A percentile compares a stretch with the other conserved stretches of the same genome.
These are phyloP conservation scores for Linurgus olivaceus DNA, from an alignment of 2,797 vertebrate species.

Conservation along the genomic window DNA sequence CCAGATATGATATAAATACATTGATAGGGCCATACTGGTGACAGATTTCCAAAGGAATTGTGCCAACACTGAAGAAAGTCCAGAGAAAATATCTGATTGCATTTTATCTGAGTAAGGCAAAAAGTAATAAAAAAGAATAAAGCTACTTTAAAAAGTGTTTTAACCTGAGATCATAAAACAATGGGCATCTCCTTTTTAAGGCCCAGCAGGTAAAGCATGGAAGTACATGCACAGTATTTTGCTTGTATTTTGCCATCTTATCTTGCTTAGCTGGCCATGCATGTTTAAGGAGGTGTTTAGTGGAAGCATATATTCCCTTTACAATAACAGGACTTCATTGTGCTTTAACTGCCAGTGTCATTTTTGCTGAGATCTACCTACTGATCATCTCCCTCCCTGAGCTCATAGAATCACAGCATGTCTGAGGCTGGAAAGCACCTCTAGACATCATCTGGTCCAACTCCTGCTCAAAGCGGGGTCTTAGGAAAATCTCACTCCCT, in stretches of 20 bases:
- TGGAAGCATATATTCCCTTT: neutral
- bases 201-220: neutral
- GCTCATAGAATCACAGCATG: neutral
- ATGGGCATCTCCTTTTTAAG: neutral
- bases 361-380: neutral
- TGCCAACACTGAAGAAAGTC: neutral
- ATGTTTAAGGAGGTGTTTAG: neutral
- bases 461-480: neutral
- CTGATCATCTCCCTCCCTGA: neutral
- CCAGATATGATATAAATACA: neutral
- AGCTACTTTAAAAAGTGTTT: neutral
- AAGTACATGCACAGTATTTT: neutral
- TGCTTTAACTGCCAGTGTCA: neutral
- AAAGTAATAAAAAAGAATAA: neutral
- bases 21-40: neutral
- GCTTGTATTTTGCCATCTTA: neutral
- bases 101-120: neutral
- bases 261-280: neutral
- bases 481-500: neutral
- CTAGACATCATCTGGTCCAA: neutral
- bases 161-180: neutral
- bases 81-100: neutral
- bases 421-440: neutral
- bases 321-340: neutral
- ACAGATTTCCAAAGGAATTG: neutral